These are phyloP conservation scores for Melinaea menophilus DNA, from an alignment of 2,888 invertebrate genomes.

Conservation along the genomic window DNA sequence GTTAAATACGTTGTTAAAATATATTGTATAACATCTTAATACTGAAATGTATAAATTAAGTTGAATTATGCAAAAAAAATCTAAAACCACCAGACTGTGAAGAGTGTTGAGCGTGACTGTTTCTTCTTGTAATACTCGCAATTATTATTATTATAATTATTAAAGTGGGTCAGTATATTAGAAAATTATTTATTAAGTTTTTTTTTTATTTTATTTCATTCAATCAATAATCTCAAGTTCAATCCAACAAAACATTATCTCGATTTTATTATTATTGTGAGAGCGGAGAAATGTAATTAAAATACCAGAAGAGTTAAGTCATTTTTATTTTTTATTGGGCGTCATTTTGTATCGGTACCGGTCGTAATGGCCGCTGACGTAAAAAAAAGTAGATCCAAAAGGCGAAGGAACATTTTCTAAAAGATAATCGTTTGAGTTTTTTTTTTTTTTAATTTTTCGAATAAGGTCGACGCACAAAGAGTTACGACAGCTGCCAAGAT, in stretches of 20 bases:
- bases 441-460: conserved; percentile 58
- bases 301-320: conserved; percentile 40
- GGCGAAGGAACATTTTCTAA: conserved; percentile 57
- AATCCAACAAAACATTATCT: conserved; percentile 11
- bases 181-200: neutral
- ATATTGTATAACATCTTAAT: too few species aligned
- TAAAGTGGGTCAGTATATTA: conserved; percentile 21
- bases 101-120: conserved; percentile 25
- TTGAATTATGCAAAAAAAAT: conserved; percentile 23
- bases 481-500: conserved; percentile 61
- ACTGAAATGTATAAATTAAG: neutral
- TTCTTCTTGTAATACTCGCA: conserved; percentile 27
- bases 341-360: conserved; percentile 53
- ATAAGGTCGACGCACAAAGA: conserved; percentile 61
- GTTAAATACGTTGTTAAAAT: too few species aligned
- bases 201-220: too few species aligned
- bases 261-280: conserved; percentile 5
- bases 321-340: conserved; percentile 46
- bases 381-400: conserved; percentile 54
- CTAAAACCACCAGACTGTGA: conserved; percentile 13
- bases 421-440: conserved; percentile 63
- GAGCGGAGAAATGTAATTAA: conserved; percentile 32
- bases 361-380: conserved; percentile 57
- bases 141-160: conserved; percentile 30
- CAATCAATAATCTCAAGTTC: conserved; percentile 10